These are phyloP conservation scores for Oligia fasciuncula DNA, from an alignment of 2,888 invertebrate genomes.

Conservation along the genomic window DNA sequence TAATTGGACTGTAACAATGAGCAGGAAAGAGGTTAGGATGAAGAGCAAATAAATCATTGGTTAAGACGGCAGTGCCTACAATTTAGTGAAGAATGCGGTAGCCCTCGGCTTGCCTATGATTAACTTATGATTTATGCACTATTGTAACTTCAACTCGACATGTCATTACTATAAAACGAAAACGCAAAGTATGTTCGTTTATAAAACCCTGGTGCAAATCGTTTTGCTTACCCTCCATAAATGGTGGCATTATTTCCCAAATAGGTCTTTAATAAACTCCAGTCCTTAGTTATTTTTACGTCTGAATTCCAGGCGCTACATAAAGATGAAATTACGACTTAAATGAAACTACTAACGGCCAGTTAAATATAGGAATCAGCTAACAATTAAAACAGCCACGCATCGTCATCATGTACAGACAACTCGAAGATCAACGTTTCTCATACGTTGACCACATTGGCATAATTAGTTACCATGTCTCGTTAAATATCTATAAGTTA, in stretches of 20 bases:
- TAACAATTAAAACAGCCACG: constrained; percentile 4
- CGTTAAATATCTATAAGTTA: constrained; percentile 20
- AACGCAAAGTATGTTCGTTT: not conserved
- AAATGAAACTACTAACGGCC: not conserved
- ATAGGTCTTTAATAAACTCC: too few species aligned
- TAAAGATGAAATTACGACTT: not conserved
- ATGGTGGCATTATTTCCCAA: not conserved
- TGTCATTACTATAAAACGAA: constrained; percentile 1
- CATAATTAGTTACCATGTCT: constrained; percentile 17
- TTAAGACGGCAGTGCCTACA: constrained; percentile 4
- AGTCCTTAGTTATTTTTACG: not conserved
- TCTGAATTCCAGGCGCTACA: not conserved
- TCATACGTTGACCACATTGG: constrained; percentile 6
- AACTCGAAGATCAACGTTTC: constrained; percentile 2
- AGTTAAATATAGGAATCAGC: not conserved
- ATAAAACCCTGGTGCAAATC: not conserved
- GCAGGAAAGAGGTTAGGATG: constrained; percentile 10
- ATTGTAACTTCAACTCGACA: constrained; percentile 31
- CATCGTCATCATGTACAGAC: not conserved
- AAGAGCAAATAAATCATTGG: constrained; percentile 26
- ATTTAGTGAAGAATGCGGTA: constrained; percentile 33
- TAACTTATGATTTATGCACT: constrained; percentile 43
- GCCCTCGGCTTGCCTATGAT: constrained; percentile 19
- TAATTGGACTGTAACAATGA: not conserved
- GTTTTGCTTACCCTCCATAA: not conserved